Evolutionary conservation across 92 coral and sea anemone genomes (phyloP), one percentile per base, ranked within the genome.

Genomic region (Plumapathes pennacea): DNA sequence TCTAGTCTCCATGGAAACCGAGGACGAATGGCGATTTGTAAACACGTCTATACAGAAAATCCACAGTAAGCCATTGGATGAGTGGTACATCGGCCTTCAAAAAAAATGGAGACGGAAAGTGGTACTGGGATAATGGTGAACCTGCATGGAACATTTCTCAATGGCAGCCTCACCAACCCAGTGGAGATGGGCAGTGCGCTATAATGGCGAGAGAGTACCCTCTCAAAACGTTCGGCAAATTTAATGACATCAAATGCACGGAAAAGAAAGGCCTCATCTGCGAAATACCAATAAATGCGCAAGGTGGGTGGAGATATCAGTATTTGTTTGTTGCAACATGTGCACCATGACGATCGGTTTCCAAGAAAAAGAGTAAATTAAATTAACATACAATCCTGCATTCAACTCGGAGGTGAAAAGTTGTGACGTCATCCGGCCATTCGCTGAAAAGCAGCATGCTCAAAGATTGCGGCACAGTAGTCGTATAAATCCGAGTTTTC

Each of bases 61-160:
- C 36, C 46, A 67, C 33, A 75, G 68, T 68, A 64, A 59, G 46
- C 32, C 54, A 13, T 0, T 6, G 1, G 9, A 75, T 19, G 89
- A 82, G 45, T 82, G 89, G 89, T 73, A 51, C 43, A 61, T 82
- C 10, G 89, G 89, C 15, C 23, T 59, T 9, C 15, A 29, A 53
- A 28, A 11, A 5, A 17, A 1, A 0, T 38, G 45, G 14, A 9
- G 6, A n/a, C 2, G 26, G 12, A 24, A 12, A 13, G 28, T 82
- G 83, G 89, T 53, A 42, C 45, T 82, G 89, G 89, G 31, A 74
- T 34, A 75, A 63, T 13, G 89, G 89, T 13, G 38, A 40, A 20
- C 78, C 65, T 18, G 59, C 68, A 29, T 47, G 36, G 40, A 67
- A 71, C 21, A n/a, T n/a, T n/a, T 52, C 47, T 22, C 79, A 54